Conservation (phyloP, 2,113 vertebrate genomes). For the Peromyscus polionotus region DNA sequence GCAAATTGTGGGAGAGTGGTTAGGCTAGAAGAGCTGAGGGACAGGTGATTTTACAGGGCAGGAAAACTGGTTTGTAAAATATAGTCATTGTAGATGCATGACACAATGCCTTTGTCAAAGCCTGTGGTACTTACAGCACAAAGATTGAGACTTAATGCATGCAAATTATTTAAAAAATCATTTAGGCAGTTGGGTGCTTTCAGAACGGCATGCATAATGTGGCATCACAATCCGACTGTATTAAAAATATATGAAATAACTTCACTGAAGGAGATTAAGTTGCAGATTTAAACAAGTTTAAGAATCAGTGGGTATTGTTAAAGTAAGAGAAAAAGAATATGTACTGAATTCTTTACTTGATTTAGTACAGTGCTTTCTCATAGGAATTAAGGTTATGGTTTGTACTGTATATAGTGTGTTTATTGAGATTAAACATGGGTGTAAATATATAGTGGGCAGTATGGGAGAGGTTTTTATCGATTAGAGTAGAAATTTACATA, state of each 20-base stretch:
- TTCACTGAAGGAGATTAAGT: constrained; percentile 3
- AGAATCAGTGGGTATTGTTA: constrained; percentile 32
- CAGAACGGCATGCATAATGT: constrained; percentile 17
- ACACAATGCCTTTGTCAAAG: constrained; percentile 2
- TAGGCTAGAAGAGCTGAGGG: not conserved
- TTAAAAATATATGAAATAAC: constrained; percentile 62
- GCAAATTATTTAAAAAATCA: constrained; percentile 44
- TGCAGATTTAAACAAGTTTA: constrained; percentile 28
- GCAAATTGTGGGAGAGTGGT: not conserved
- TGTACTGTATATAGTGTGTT: not conserved
- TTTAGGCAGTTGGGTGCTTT: constrained; percentile 25
- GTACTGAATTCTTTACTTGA: not conserved
- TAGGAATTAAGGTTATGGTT: not conserved
- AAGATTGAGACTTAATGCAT: constrained; percentile 21
- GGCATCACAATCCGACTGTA: not conserved
- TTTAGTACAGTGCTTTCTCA: not conserved
- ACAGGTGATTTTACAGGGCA: not conserved
- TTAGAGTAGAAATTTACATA: not conserved
- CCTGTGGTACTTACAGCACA: not conserved
- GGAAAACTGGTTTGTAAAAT: not conserved
- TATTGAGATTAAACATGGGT: not conserved
- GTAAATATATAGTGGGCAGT: not conserved
- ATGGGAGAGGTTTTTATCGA: not conserved
- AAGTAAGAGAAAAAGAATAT: not conserved
- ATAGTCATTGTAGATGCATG: not conserved